A percentile compares a stretch with the other conserved stretches of the same genome.
phyloP scores from a whole-genome alignment of 2,113 vertebrate species.

The Podocnemis expansa region DNA sequence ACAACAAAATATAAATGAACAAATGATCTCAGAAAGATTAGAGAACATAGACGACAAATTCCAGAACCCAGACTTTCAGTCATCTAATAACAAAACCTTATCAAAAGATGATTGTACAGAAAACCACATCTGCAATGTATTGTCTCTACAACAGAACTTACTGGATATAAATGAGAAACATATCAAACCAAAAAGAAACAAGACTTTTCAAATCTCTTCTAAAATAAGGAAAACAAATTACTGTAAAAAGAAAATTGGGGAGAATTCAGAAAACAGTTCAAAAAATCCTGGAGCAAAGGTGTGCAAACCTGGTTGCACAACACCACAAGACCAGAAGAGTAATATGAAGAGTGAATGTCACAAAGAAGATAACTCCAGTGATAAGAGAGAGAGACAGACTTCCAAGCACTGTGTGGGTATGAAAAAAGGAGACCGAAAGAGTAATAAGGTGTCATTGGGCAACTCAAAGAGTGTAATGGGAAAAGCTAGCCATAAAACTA shows the following conservation, averaged over 20 bases:
- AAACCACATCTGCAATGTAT: background rate
- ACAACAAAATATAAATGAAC: conserved; percentile 29
- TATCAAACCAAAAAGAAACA: conserved; percentile 33
- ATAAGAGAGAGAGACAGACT: conserved; percentile 30
- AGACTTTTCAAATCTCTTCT: conserved; percentile 44
- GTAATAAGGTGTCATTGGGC: background rate
- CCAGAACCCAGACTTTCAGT: background rate
- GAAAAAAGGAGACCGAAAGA: conserved; percentile 8
- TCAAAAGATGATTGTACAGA: conserved; percentile 6
- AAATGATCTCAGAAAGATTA: conserved; percentile 9
- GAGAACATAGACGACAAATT: background rate
- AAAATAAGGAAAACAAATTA: conserved; percentile 26
- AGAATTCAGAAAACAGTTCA: background rate
- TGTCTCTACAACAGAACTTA: conserved; percentile 26
- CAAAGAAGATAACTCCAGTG: background rate
- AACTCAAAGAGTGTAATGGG: conserved; percentile 40
- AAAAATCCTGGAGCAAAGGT: conserved; percentile 17
- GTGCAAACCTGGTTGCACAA: background rate
- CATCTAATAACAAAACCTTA: background rate
- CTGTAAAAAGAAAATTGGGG: background rate
- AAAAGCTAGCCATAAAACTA: conserved; percentile 20
- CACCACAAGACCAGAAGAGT: conserved; percentile 36
- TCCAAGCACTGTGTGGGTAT: background rate
- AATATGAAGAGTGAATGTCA: background rate
- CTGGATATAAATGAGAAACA: conserved; percentile 17